phyloP scores from a whole-genome alignment of 2,113 vertebrate species.

The Sinocyclocheilus maitianheensis region DNA sequence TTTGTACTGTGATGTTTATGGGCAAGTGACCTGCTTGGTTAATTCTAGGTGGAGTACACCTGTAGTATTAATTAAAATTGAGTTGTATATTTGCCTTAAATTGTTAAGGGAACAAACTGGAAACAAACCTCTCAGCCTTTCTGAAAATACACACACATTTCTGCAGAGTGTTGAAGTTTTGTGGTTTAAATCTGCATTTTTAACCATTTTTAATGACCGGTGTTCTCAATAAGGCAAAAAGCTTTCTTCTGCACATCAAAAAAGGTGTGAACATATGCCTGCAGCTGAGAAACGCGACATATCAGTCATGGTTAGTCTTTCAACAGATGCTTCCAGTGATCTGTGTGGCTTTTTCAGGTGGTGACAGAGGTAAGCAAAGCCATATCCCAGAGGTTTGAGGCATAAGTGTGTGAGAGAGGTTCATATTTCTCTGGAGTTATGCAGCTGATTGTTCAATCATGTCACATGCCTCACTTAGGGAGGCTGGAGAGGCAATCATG shows the following conservation, averaged over 20 bases:
- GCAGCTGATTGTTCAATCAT: conserved; percentile 73
- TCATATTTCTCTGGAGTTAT: conserved; percentile 67
- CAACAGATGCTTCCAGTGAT: conserved; percentile 27
- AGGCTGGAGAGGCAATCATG: conserved; percentile 65
- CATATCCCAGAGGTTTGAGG: conserved; percentile 28
- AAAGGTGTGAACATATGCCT: conserved; percentile 26
- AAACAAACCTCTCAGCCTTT: background rate
- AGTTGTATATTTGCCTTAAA: conserved; percentile 31
- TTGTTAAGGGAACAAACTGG: background rate
- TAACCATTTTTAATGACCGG: background rate
- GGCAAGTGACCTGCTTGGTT: conserved; percentile 40
- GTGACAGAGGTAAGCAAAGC: conserved; percentile 41
- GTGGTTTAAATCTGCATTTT: background rate
- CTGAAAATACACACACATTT: background rate
- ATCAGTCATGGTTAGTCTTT: conserved; percentile 70
- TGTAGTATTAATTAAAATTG: conserved; percentile 59
- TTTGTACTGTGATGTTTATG: conserved; percentile 51
- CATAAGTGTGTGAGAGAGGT: conserved; percentile 15
- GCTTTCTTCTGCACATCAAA: background rate
- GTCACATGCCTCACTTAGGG: conserved; percentile 64
- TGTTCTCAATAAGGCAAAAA: background rate
- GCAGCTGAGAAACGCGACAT: conserved; percentile 42
- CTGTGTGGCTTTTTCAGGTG: conserved; percentile 34
- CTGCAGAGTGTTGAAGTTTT: background rate
- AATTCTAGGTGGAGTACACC: conserved; percentile 54